These are phyloP conservation scores for Mungos mungo DNA, from an alignment of 2,113 vertebrate species.

Conservation along the genomic window DNA sequence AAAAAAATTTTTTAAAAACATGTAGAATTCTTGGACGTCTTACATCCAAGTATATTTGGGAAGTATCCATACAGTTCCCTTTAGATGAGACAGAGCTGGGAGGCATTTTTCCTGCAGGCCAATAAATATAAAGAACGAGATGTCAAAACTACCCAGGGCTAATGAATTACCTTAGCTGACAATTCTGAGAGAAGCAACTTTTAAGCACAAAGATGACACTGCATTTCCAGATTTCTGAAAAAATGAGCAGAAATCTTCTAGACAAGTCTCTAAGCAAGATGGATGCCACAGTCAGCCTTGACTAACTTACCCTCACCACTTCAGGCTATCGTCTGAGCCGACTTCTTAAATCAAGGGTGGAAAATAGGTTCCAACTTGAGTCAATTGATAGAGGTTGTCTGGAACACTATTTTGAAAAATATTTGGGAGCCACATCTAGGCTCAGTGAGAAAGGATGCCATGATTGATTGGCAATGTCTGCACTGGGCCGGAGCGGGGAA, in stretches of 20 bases:
- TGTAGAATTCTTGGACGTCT: not conserved
- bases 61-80: not conserved
- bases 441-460: not conserved
- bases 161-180: conserved; percentile 65
- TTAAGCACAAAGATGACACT: conserved; percentile 63
- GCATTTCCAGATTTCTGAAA: conserved; percentile 56
- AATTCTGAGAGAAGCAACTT: conserved; percentile 66
- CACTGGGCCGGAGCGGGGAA: conserved; percentile 8
- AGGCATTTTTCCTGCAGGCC: not conserved
- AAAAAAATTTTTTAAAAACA: not conserved
- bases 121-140: conserved; percentile 58
- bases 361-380: conserved; percentile 64
- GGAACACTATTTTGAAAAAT: conserved; percentile 67
- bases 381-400: conserved; percentile 66
- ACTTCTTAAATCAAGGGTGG: conserved; percentile 68
- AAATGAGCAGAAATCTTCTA: conserved; percentile 50
- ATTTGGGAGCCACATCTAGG: conserved; percentile 46
- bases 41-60: not conserved
- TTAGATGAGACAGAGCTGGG: not conserved
- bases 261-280: conserved; percentile 63
- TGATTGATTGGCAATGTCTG: conserved; percentile 44
- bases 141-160: conserved; percentile 46
- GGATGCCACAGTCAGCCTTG: conserved; percentile 45
- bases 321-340: conserved; percentile 32
- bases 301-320: conserved; percentile 56